These are phyloP conservation scores for Chymomyza procnemis DNA, from an alignment of 2,888 invertebrate species.

Conservation along the genomic window DNA sequence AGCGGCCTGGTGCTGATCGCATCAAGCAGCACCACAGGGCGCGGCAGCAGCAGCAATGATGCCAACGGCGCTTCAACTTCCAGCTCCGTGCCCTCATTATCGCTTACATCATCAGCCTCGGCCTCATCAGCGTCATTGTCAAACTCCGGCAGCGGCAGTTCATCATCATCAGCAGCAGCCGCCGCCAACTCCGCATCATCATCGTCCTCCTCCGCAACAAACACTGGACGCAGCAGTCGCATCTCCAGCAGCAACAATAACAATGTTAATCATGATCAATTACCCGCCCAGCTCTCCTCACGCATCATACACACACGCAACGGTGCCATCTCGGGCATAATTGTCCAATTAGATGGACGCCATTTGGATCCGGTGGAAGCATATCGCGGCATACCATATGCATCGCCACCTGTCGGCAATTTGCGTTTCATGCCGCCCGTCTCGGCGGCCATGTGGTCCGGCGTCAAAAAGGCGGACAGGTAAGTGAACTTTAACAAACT, in stretches of 20 bases:
- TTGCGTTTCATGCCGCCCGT: slow-evolving; percentile 98
- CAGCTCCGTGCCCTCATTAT: slow-evolving; percentile 62
- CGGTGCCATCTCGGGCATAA: slow-evolving; percentile 91
- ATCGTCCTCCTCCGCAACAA: slow-evolving; percentile 32
- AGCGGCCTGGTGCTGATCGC: slow-evolving; percentile 65
- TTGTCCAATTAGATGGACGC: slow-evolving; percentile 88
- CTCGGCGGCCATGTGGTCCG: slow-evolving; percentile 94
- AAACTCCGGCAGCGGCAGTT: slow-evolving; percentile 21
- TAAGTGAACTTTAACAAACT: slow-evolving; percentile 54
- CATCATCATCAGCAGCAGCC: slow-evolving; percentile 32
- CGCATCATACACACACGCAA: slow-evolving; percentile 92
- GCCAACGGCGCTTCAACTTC: slow-evolving; percentile 31
- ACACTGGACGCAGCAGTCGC: slow-evolving; percentile 33
- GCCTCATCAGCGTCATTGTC: slow-evolving; percentile 37
- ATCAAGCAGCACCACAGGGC: slow-evolving; percentile 48
- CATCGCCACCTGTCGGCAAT: slow-evolving; percentile 92
- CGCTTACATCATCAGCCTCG: slow-evolving; percentile 56
- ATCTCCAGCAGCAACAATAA: slow-evolving; percentile 47
- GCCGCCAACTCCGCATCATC: slow-evolving; percentile 29
- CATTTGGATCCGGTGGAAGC: slow-evolving; percentile 93
- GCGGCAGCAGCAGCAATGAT: slow-evolving; percentile 11
- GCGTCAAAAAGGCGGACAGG: slow-evolving; percentile 90
- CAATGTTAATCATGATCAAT: slow-evolving; percentile 76
- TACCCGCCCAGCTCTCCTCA: slow-evolving; percentile 83
- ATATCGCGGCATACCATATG: slow-evolving; percentile 95